Base-by-base conservation (phyloP, 2,797 vertebrate genomes). In the Pipistrellus pygmaeus region DNA sequence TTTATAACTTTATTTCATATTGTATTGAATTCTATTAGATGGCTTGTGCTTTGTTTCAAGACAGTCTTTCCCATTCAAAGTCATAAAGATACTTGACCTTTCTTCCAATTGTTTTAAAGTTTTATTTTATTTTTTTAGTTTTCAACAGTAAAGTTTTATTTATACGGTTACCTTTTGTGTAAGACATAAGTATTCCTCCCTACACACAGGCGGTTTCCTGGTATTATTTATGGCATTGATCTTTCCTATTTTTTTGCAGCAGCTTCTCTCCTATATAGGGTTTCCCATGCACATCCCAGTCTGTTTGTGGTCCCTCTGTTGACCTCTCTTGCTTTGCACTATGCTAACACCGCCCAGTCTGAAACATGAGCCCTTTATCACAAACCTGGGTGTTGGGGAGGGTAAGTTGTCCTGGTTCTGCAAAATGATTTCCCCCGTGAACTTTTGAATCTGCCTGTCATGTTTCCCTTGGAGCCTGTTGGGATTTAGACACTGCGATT, bases 391-490 rank as follows among this genome's bases (percentile, higher is more conserved):
- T 55, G 12, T 35, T 44, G 14, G 38, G 21, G 13, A 48, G 60
- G 12, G 62, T n/a, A 35, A 68, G 25, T 21, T 68, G 57, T 83
- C n/a, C 38, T 84, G 91, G 75, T 91, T 78, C 78, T 95, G 88
- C 86, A 85, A 81, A 83, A 60, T 66, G 76, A 89, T 87, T 73
- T 91, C 30, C 57, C 72, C n/a, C 0, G 0, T 77, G 73, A 82
- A 48, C 35, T 81, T 83, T 32, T 21, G 30, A 75, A 72, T 71
- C 41, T n/a, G 13, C 78, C 41, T 46, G 7, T 72, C 17, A 3
- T 18, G 7, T 72, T 64, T 82, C 44, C 18, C 15, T 21, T 3
- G 25, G 91, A 17, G 30, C 20, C 76, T 66, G 8, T 12, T 81
- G 84, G 57, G 76, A 91, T 78, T 64, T 32, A 60, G 64, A 20